Percentiles rank a stretch among this genome's conserved stretches.
Conservation (phyloP, 30 jellyfish, hydroid and myxozoan genomes). For the Haliclystus octoradiatus region DNA sequence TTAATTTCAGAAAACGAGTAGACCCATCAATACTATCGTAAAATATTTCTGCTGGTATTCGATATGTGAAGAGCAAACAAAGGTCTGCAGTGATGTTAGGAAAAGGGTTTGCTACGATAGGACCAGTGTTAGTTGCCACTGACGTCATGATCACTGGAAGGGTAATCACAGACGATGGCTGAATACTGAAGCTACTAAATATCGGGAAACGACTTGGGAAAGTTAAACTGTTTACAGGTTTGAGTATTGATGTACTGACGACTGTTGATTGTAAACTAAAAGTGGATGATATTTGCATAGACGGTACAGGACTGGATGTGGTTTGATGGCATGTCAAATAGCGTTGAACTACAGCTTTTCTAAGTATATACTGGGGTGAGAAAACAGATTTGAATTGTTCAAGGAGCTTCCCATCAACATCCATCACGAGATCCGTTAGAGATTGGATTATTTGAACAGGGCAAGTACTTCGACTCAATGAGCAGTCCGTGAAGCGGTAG, state of each 20-base stretch:
- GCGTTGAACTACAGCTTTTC: neutral
- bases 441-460: neutral
- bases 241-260: neutral
- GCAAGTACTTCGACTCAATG: neutral
- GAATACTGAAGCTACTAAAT: too few relatives aligned
- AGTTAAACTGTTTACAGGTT: neutral
- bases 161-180: neutral
- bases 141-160: neutral
- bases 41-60: neutral
- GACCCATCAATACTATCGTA: neutral
- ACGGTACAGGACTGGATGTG: neutral
- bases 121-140: neutral
- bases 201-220: too few relatives aligned
- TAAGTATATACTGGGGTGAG: neutral
- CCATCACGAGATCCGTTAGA: neutral
- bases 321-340: neutral
- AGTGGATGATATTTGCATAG: neutral
- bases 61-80: neutral
- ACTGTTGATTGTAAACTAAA: neutral
- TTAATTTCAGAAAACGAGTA: neutral
- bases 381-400: neutral
- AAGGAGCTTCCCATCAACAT: neutral
- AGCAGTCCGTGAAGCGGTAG: neutral
- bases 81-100: neutral
- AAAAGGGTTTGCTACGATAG: neutral